These are phyloP conservation scores for Chloroclysta siterata DNA, from an alignment of 2,888 invertebrate species.

Conservation along the genomic window DNA sequence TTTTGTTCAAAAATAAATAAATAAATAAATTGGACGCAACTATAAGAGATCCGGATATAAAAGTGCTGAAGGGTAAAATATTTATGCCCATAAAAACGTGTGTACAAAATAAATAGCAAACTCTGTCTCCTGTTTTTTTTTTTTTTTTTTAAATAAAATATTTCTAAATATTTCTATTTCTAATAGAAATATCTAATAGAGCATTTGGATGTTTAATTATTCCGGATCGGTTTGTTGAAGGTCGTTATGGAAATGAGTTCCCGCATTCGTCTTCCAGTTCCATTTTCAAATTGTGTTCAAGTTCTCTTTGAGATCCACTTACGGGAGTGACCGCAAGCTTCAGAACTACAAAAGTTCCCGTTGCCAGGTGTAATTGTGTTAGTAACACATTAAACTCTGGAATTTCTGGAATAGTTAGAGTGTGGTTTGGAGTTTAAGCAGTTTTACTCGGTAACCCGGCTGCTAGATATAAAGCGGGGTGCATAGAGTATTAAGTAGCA, in stretches of 20 bases:
- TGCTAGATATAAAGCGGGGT: slow-evolving; percentile 1
- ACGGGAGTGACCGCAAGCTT: slow-evolving; percentile 8
- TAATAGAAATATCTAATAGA: too few species aligned
- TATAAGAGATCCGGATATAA: too few species aligned
- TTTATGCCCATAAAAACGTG: too few species aligned
- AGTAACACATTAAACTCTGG: slow-evolving; percentile 37
- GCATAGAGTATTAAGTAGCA: neutral
- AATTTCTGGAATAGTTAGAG: slow-evolving; percentile 35
- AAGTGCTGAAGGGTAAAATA: too few species aligned
- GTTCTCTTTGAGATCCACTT: slow-evolving; percentile 11
- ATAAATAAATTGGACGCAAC: too few species aligned
- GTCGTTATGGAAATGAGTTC: slow-evolving; percentile 12
- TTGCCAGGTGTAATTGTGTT: slow-evolving; percentile 40
- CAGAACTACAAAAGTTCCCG: slow-evolving; percentile 23
- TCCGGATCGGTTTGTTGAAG: slow-evolving; percentile 11
- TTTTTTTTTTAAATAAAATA: too few species aligned
- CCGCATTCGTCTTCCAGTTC: slow-evolving; percentile 1
- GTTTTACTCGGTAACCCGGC: slow-evolving; percentile 25
- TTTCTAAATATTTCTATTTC: too few species aligned
- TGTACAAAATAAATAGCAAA: too few species aligned
- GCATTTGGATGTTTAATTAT: slow-evolving; percentile 2
- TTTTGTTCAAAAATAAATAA: too few species aligned
- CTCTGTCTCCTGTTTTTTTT: too few species aligned
- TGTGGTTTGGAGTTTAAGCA: slow-evolving; percentile 29
- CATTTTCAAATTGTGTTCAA: slow-evolving; percentile 9